These are phyloP conservation scores for Pterobdella sp. DNA, from an alignment of 2,888 invertebrate species.

Conservation along the genomic window DNA sequence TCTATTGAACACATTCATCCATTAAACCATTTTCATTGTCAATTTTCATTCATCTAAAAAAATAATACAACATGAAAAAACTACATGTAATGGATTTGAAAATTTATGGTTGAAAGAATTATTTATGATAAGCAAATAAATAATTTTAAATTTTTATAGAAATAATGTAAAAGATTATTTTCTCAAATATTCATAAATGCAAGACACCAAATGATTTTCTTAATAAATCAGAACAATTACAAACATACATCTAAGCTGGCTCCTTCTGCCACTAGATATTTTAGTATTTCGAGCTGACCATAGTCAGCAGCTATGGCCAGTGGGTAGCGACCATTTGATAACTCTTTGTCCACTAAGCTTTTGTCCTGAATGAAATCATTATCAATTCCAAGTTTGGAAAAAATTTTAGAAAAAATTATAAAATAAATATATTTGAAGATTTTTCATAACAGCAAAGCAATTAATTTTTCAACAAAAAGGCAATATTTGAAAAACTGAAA, in stretches of 20 bases:
- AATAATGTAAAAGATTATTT: not conserved
- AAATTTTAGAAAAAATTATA: too few relatives aligned
- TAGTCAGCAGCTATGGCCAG: constrained; percentile 89
- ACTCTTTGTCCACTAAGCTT: constrained; percentile 25
- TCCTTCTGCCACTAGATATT: constrained; percentile 77
- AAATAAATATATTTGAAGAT: too few relatives aligned
- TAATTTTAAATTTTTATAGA: not conserved
- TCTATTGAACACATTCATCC: not conserved
- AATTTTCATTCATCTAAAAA: not conserved
- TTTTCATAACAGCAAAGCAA: too few relatives aligned
- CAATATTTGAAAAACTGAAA: too few relatives aligned
- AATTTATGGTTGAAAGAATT: not conserved
- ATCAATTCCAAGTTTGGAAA: too few relatives aligned
- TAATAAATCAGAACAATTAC: too few relatives aligned
- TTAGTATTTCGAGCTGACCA: constrained; percentile 79
- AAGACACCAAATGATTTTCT: too few relatives aligned
- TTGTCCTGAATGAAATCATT: constrained; percentile 30
- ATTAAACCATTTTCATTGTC: not conserved
- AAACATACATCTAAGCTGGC: constrained; percentile 80
- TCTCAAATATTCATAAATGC: not conserved
- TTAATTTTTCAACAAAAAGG: too few relatives aligned
- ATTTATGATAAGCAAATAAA: not conserved
- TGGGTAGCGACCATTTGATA: constrained; percentile 52
- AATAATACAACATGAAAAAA: not conserved
- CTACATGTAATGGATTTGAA: not conserved